Base-by-base conservation (phyloP, 2,888 invertebrate species). In the Tupiocoris notatus region DNA sequence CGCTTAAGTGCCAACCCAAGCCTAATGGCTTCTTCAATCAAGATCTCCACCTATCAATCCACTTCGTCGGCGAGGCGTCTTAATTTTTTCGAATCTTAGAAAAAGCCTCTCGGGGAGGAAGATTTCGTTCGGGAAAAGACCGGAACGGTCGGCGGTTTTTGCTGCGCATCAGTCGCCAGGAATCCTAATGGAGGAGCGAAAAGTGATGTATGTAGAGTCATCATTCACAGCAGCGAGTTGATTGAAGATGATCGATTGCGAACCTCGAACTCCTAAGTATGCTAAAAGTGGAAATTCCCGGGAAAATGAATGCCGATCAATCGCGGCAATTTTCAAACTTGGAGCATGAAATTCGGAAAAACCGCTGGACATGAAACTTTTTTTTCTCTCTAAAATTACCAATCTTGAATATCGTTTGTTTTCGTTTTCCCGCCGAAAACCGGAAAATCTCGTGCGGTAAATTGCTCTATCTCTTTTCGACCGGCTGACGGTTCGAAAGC, bases 21-120 rank as follows among this genome's bases (percentile, higher is more conserved):
- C 64, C 59, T 75, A 75, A 75, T 75, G 75, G 75, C 66, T 75
- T 67, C 75, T 67, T 66, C 75, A 75, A 75, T 75, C 75, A 75
- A 66, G 63, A 75, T 75, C 75, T 25, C 75, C 21, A 75, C 75
- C 75, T 59, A 75, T 75, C 75, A 75, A 75, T 75, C 75, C 66
- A 73, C 73, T 73, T 73, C 73, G 17, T 25, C 63, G 25, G 73
- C 39, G 73, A 63, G 54, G 39, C 73, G 73, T 73, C 73, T 73
- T 73, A 73, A 73, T 73, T 73, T 73, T n/a, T 73, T 73, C 73
- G 59, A 70, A 70, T 22, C 56, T 59, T 7, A 3, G 20, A 59
- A 59, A 59, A 59, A 59, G 59, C 18, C 6, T 18, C 18, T 59
- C 18, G 6, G 3, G 59, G 56, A 56, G 59, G 17, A 59, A 59